phyloP scores from a whole-genome alignment of 2,797 vertebrate species.

The Synaphobranchus kaupii region DNA sequence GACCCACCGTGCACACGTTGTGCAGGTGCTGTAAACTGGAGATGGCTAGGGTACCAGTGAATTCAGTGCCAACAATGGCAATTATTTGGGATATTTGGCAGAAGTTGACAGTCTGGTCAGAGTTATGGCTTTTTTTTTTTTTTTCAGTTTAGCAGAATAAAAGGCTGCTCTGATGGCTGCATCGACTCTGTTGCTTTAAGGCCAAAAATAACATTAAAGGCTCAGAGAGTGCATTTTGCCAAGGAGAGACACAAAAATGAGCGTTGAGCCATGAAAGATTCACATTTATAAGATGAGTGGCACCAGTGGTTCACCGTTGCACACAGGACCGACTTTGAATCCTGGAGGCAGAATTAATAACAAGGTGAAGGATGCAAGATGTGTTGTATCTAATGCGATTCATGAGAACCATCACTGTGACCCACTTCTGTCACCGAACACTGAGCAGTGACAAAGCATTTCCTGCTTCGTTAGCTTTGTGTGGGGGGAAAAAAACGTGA shows the following conservation, averaged over 20 bases:
- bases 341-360: constrained; percentile 3
- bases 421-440: background rate
- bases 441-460: background rate
- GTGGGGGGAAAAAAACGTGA: no score
- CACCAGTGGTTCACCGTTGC: background rate
- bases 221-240: background rate
- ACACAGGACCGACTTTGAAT: constrained; percentile 4
- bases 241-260: background rate
- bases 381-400: constrained; percentile 5
- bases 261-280: background rate
- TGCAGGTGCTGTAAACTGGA: background rate
- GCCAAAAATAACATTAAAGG: background rate
- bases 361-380: background rate
- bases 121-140: background rate
- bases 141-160: background rate
- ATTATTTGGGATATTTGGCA: background rate
- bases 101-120: background rate
- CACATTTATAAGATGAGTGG: background rate
- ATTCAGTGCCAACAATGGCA: background rate
- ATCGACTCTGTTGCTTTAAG: background rate
- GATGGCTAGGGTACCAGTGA: background rate
- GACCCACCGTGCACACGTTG: background rate
- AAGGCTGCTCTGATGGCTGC: background rate
- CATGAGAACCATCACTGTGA: background rate
- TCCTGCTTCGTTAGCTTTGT: no score